phyloP scores from a whole-genome alignment of 1,140 invertebrate species.

The Drosophila navojoa region DNA sequence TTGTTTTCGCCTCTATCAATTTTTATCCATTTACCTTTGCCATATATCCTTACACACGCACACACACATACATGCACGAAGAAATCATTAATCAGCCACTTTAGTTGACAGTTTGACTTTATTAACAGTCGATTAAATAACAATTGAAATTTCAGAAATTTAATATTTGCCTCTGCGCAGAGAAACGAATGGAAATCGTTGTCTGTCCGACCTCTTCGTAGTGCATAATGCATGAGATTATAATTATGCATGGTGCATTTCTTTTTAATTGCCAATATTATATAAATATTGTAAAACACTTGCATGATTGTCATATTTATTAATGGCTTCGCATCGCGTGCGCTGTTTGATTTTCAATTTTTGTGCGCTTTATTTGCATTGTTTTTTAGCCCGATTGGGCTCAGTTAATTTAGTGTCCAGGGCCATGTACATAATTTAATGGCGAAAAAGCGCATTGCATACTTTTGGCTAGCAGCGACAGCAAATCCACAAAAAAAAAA shows the following conservation, averaged over 20 bases:
- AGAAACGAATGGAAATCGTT: too few relatives aligned
- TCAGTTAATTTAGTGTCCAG: conserved; percentile 25
- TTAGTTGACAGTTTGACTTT: conserved; percentile 29
- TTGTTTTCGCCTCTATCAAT: conserved; percentile 16
- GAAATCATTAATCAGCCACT: conserved; percentile 41
- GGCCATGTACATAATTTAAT: conserved; percentile 60
- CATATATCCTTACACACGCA: not conserved
- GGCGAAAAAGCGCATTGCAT: conserved; percentile 34
- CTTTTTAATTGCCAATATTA: conserved; percentile 57
- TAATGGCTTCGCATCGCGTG: not conserved
- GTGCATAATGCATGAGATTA: conserved; percentile 50
- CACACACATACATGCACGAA: not conserved
- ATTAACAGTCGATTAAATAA: conserved; percentile 66
- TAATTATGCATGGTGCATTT: conserved; percentile 36
- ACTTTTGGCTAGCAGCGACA: conserved; percentile 26
- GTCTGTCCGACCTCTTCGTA: not conserved
- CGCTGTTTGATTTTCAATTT: not conserved
- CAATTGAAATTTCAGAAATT: conserved; percentile 74
- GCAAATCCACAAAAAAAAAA: conserved; percentile 27
- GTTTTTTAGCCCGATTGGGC: not conserved
- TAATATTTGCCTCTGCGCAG: conserved; percentile 48
- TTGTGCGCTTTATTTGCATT: conserved; percentile 2
- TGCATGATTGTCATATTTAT: conserved; percentile 22
- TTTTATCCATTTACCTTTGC: conserved; percentile 14
- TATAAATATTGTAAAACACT: conserved; percentile 52